Evolutionary conservation across 1,140 invertebrate species (phyloP).

Genomic region (Carposina sasakii): DNA sequence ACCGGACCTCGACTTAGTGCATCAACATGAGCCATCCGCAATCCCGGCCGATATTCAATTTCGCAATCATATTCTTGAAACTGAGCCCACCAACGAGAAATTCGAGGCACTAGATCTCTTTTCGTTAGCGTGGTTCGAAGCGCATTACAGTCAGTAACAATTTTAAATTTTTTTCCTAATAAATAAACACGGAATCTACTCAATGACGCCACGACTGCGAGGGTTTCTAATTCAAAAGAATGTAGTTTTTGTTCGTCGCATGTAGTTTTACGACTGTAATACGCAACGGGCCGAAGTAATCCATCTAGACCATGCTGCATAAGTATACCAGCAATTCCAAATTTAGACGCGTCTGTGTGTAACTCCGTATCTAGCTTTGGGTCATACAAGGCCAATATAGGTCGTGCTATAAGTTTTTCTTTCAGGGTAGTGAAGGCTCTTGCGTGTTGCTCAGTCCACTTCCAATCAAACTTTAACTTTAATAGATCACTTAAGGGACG

Average conservation of each 20-base stretch:
- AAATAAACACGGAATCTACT: conserved; percentile 30
- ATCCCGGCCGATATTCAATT: conserved; percentile 30
- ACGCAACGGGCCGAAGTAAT: conserved; percentile 35
- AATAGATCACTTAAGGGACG: conserved; percentile 12
- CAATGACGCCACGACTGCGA: conserved; percentile 29
- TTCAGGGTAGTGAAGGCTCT: neutral
- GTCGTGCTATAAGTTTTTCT: conserved; percentile 10
- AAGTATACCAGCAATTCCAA: conserved; percentile 34
- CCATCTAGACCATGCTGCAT: conserved; percentile 46
- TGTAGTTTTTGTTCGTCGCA: conserved; percentile 34
- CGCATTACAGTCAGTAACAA: conserved; percentile 38
- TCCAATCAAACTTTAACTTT: conserved; percentile 8
- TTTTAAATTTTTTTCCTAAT: conserved; percentile 28
- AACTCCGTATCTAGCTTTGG: conserved; percentile 23
- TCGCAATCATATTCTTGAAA: conserved; percentile 30
- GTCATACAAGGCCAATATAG: conserved; percentile 36
- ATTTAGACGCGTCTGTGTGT: conserved; percentile 32
- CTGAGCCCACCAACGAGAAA: conserved; percentile 35
- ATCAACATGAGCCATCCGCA: conserved; percentile 31
- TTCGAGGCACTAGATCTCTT: conserved; percentile 26
- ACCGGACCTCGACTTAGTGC: conserved; percentile 21
- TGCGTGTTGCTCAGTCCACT: neutral
- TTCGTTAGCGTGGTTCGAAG: conserved; percentile 25
- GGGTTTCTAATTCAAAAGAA: conserved; percentile 43
- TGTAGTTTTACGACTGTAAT: conserved; percentile 36